Evolutionary conservation across 2,113 vertebrate genomes (phyloP).

Genomic region (Talpa occidentalis): DNA sequence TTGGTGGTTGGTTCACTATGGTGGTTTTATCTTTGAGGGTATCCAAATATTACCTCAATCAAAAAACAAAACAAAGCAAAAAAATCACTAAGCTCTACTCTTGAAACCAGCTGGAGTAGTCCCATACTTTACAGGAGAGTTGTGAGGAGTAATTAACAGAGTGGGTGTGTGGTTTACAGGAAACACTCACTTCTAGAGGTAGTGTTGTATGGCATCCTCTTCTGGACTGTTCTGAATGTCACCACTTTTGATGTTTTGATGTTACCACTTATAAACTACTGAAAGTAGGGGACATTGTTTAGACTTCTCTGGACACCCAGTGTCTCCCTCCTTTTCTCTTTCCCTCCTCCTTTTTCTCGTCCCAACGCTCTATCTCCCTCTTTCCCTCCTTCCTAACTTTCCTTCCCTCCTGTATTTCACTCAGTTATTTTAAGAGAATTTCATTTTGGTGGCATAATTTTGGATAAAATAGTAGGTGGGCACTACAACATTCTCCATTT

Average conservation of each 20-base stretch:
- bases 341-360: background rate
- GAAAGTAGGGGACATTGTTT: background rate
- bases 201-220: background rate
- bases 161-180: background rate
- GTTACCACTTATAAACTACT: background rate
- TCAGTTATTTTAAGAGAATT: slow-evolving; percentile 32
- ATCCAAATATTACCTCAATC: too few species aligned
- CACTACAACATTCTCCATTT: background rate
- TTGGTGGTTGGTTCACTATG: too few species aligned
- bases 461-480: background rate
- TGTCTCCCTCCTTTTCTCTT: background rate
- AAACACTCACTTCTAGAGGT: background rate
- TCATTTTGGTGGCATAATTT: background rate
- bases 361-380: too few species aligned
- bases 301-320: background rate
- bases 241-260: background rate
- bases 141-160: background rate
- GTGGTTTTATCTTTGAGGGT: too few species aligned
- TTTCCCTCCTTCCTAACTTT: background rate
- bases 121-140: too few species aligned
- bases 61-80: too few species aligned
- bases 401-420: background rate
- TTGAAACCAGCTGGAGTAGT: background rate
- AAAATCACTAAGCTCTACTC: background rate
- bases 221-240: background rate